Conservation (phyloP, 2,888 invertebrate genomes). For the Macrophya annulata region DNA sequence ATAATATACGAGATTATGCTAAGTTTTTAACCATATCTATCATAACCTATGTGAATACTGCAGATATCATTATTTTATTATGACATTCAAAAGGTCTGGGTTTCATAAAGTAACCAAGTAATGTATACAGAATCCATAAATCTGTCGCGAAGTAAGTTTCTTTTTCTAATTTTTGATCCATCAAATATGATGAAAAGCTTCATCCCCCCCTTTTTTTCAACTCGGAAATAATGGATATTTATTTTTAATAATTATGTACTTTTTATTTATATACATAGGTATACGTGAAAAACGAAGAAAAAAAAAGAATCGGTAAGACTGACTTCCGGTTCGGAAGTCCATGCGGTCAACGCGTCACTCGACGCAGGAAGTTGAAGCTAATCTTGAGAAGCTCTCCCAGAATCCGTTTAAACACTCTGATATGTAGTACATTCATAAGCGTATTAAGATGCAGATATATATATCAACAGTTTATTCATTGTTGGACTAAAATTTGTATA, state of each 20-base stretch:
- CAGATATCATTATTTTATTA: too few relatives aligned
- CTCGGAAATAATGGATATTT: too few relatives aligned
- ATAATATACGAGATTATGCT: neutral
- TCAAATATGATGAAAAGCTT: too few relatives aligned
- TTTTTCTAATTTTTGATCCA: too few relatives aligned
- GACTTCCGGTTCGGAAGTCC: neutral
- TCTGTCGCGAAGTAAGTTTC: too few relatives aligned
- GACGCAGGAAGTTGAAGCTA: neutral
- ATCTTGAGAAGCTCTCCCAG: slow-evolving; percentile 14
- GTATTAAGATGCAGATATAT: neutral
- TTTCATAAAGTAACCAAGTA: too few relatives aligned
- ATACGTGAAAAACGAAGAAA: neutral
- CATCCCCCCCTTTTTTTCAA: too few relatives aligned
- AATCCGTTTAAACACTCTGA: neutral
- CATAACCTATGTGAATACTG: too few relatives aligned
- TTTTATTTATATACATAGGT: neutral
- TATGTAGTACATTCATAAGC: neutral
- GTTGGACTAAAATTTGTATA: neutral
- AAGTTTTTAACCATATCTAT: neutral
- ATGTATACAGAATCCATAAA: too few relatives aligned
- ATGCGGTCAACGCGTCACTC: neutral
- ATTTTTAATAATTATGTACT: neutral
- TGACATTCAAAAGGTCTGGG: neutral
- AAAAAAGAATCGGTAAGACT: neutral
- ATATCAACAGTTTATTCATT: neutral